Percentiles rank a stretch among this genome's conserved stretches.
Conservation (phyloP, 2,113 vertebrate species). For the Halichoerus grypus region DNA sequence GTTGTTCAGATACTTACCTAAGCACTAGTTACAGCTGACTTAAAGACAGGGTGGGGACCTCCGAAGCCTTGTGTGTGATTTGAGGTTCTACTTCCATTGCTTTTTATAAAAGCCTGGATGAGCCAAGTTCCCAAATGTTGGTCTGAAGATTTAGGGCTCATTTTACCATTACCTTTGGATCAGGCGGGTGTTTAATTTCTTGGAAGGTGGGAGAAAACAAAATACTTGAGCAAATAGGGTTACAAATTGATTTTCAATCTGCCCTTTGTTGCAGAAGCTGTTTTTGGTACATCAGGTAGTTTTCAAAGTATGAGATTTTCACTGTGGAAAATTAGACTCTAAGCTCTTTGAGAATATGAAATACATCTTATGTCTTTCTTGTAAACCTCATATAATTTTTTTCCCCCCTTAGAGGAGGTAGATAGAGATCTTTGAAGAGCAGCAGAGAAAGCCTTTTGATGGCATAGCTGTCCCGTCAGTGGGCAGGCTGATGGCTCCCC, state of each 20-base stretch:
- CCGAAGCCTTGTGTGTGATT: constrained; percentile 34
- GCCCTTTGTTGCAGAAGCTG: neutral
- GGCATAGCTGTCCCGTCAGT: neutral
- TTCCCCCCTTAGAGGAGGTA: neutral
- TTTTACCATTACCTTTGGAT: constrained; percentile 51
- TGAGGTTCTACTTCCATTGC: constrained; percentile 36
- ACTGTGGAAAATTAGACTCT: constrained; percentile 25
- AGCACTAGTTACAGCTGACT: constrained; percentile 63
- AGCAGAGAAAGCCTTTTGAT: neutral
- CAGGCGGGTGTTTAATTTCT: constrained; percentile 1
- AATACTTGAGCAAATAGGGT: constrained; percentile 5
- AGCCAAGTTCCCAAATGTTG: constrained; percentile 46
- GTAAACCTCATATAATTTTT: neutral
- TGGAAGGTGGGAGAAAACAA: constrained; percentile 46
- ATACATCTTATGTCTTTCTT: constrained; percentile 2
- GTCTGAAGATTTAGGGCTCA: constrained; percentile 23
- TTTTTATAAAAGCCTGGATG: constrained; percentile 24
- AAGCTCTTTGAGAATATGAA: neutral
- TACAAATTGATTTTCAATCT: constrained; percentile 64
- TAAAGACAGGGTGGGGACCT: constrained; percentile 46
- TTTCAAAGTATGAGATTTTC: constrained; percentile 60
- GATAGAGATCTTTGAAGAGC: neutral
- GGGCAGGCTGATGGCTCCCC: neutral
- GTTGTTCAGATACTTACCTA: constrained; percentile 61
- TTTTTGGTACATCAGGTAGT: neutral